Conservation (phyloP, 1,140 invertebrate species). For the Macrosteles quadrilineatus region DNA sequence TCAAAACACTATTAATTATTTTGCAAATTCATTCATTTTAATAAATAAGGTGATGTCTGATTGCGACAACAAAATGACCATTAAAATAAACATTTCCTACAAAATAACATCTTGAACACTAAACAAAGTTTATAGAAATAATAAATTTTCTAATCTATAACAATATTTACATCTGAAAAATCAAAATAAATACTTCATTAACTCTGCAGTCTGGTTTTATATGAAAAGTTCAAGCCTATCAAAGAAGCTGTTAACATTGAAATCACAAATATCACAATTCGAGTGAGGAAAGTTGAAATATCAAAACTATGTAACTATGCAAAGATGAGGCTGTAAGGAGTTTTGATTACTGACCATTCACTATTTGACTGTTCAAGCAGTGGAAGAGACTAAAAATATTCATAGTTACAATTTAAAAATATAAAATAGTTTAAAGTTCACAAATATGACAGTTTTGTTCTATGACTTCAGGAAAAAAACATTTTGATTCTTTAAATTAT, state of each 20-base stretch:
- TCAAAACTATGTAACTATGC: not conserved
- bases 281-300: not conserved
- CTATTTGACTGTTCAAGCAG: not conserved
- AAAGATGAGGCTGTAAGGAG: not conserved
- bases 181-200: conserved; percentile 21
- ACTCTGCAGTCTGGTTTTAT: conserved; percentile 15
- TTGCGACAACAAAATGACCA: too few species aligned
- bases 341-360: not conserved
- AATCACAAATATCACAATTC: conserved; percentile 25
- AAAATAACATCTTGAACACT: not conserved
- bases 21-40: too few species aligned
- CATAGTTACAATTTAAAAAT: not conserved
- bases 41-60: too few species aligned
- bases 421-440: not conserved
- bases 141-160: not conserved
- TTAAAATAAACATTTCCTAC: too few species aligned
- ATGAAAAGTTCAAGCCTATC: conserved; percentile 9
- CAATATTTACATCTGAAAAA: conserved; percentile 3
- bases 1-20: too few species aligned
- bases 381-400: not conserved
- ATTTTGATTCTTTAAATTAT: not conserved
- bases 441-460: not conserved
- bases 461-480: not conserved
- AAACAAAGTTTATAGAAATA: not conserved
- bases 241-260: conserved; percentile 1